Conservation (phyloP, 30 jellyfish, hydroid and myxozoan genomes). For the Pseudorhiza aurosa region DNA sequence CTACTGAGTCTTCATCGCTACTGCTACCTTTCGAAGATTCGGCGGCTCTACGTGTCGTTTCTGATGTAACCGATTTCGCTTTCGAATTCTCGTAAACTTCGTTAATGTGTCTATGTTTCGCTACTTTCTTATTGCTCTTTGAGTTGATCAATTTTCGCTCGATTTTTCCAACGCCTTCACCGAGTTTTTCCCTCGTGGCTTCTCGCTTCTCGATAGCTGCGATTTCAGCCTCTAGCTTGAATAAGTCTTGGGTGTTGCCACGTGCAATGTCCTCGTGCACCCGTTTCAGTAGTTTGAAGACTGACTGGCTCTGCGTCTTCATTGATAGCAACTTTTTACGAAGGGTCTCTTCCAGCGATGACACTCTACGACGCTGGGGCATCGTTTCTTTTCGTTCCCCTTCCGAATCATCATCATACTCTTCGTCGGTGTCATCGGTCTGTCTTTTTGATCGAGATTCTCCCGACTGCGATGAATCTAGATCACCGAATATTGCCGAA, state of each 20-base stretch:
- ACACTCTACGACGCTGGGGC: slow-evolving; percentile 47
- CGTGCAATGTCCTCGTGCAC: slow-evolving; percentile 92
- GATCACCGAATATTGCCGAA: slow-evolving; percentile 92
- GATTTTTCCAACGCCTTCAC: neutral
- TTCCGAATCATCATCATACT: slow-evolving; percentile 14
- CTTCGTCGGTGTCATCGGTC: slow-evolving; percentile 44
- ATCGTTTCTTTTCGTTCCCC: slow-evolving; percentile 25
- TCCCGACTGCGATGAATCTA: slow-evolving; percentile 36
- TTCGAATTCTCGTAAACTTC: slow-evolving; percentile 12
- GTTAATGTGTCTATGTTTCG: neutral
- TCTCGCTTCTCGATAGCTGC: slow-evolving; percentile 71
- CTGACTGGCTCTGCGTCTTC: slow-evolving; percentile 93
- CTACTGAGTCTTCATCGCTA: slow-evolving; percentile 7
- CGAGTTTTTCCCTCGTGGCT: slow-evolving; percentile 10
- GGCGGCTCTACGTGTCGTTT: slow-evolving; percentile 25
- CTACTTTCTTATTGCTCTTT: slow-evolving; percentile 28
- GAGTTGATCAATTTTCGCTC: neutral
- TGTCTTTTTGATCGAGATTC: slow-evolving; percentile 1
- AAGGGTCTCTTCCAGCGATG: slow-evolving; percentile 90
- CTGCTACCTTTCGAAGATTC: slow-evolving; percentile 4
- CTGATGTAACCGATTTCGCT: slow-evolving; percentile 69
- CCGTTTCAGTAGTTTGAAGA: slow-evolving; percentile 79
- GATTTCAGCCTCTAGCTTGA: slow-evolving; percentile 79
- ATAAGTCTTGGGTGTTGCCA: slow-evolving; percentile 87
- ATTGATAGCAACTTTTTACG: slow-evolving; percentile 82